Base-by-base conservation (phyloP, 2,888 invertebrate genomes). In the Anoplius nigerrimus region DNA sequence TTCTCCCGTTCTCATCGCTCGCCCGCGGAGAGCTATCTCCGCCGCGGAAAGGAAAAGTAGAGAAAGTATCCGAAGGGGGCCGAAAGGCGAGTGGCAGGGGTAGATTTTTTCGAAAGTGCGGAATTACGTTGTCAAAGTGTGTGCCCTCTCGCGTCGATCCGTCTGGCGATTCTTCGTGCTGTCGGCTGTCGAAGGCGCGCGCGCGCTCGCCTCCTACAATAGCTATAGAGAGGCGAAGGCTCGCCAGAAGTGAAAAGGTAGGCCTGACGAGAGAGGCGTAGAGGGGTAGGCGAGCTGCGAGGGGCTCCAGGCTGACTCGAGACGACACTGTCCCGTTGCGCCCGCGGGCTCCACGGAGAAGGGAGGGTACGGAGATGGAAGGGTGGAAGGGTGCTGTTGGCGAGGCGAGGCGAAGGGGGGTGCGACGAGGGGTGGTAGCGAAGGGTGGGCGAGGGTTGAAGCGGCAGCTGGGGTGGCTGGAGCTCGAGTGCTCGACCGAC, bases 291-390 rank as follows among this genome's bases (percentile, higher is more conserved):
- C 8, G 59, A n/a, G 57, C 45, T 57, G 43, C 27, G 24, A 27
- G 46, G 55, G 76, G 76, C 55, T 22, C 73, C 20, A 11, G 2
- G 13, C 0, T 20, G 13, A 21, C 21, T 57, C 13, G 42, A 18
- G 53, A 75, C 77, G 57, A 43, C 57, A 68, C 78, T 78, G 77
- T 6, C 56, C 22, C 53, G 53, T 22, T 22, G 53, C 53, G 20
- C 15, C 53, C 24, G 53, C 53, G 20, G 15, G 8, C 11, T 6
- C n/a, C n/a, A n/a, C n/a, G n/a, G n/a, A n/a, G n/a, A n/a, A n/a
- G n/a, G n/a, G n/a, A n/a, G n/a, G n/a, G n/a, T n/a, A n/a, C n/a
- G n/a, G n/a, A n/a, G n/a, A n/a, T n/a, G n/a, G n/a, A n/a, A n/a
- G n/a, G n/a, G n/a, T n/a, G n/a, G n/a, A n/a, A n/a, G n/a, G n/a